Conservation (phyloP, 2,113 vertebrate species). For the Martes martes region DNA sequence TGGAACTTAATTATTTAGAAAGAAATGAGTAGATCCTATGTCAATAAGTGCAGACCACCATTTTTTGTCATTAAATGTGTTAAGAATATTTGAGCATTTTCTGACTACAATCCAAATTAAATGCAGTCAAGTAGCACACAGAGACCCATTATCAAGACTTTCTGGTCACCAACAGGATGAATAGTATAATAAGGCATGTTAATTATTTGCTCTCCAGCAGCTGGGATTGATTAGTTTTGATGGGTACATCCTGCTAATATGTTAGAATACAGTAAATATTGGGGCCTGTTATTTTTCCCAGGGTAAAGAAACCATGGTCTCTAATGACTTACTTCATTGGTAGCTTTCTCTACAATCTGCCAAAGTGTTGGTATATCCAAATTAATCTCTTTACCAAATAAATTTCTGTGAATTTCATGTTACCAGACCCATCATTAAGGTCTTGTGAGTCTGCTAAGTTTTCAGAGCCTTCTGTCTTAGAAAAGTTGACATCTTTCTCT, state of each 20-base stretch:
- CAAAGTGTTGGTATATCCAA: not conserved
- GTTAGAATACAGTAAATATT: slow-evolving; percentile 52
- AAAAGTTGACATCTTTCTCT: not conserved
- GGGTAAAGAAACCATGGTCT: slow-evolving; percentile 2
- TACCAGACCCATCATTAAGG: not conserved
- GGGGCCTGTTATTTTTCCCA: slow-evolving; percentile 22
- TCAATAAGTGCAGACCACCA: not conserved
- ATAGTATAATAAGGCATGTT: not conserved
- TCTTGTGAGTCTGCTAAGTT: not conserved
- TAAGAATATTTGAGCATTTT: slow-evolving; percentile 30
- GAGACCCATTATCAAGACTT: slow-evolving; percentile 8
- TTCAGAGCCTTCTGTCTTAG: not conserved
- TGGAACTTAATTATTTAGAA: slow-evolving; percentile 33
- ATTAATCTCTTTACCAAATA: not conserved
- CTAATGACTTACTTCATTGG: slow-evolving; percentile 24
- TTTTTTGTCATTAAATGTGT: not conserved
- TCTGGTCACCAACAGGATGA: not conserved
- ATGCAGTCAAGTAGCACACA: slow-evolving; percentile 5
- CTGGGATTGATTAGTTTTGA: slow-evolving; percentile 46
- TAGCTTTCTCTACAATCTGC: not conserved
- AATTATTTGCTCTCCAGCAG: slow-evolving; percentile 33
- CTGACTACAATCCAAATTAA: slow-evolving; percentile 39
- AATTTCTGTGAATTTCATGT: not conserved
- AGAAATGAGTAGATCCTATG: not conserved
- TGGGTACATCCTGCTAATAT: slow-evolving; percentile 42